A percentile compares a stretch with the other conserved stretches of the same genome.
Conservation (phyloP, 2,888 invertebrate species). For the Ectemnius lituratus region DNA sequence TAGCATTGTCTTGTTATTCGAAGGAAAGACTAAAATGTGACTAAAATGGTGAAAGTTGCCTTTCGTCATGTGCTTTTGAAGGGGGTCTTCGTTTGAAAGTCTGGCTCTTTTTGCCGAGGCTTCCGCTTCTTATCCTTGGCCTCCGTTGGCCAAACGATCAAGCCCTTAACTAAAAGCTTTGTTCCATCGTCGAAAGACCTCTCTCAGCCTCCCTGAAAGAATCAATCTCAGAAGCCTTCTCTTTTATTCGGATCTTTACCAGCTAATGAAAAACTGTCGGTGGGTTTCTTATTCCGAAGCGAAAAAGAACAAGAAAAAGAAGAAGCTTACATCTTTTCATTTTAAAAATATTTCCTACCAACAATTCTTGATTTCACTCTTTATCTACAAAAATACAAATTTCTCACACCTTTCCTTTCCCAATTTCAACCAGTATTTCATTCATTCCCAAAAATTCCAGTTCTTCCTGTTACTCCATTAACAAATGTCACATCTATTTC, state of each 20-base stretch:
- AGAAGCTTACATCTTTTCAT: no score
- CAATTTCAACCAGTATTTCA: no score
- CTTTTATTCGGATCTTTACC: constrained; percentile 33
- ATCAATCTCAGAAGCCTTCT: constrained; percentile 33
- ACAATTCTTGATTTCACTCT: no score
- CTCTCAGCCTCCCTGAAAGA: constrained; percentile 49
- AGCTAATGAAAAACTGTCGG: constrained; percentile 53
- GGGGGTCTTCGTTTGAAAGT: constrained; percentile 24
- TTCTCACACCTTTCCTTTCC: no score
- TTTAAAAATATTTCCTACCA: no score
- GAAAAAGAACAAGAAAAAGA: no score
- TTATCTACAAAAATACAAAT: no score
- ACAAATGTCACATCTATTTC: no score
- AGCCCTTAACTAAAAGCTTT: constrained; percentile 45
- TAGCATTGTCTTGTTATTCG: background rate
- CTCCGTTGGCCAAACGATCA: constrained; percentile 43
- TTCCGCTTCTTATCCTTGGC: constrained; percentile 33
- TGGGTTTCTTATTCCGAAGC: background rate
- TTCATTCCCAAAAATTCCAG: no score
- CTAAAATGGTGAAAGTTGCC: constrained; percentile 7
- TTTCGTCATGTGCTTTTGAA: constrained; percentile 14
- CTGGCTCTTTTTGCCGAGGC: constrained; percentile 16
- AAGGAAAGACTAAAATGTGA: background rate
- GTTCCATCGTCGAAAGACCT: constrained; percentile 45
- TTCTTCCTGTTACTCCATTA: no score